phyloP scores from a whole-genome alignment of 2,113 vertebrate species.

The Zosterops borbonicus region DNA sequence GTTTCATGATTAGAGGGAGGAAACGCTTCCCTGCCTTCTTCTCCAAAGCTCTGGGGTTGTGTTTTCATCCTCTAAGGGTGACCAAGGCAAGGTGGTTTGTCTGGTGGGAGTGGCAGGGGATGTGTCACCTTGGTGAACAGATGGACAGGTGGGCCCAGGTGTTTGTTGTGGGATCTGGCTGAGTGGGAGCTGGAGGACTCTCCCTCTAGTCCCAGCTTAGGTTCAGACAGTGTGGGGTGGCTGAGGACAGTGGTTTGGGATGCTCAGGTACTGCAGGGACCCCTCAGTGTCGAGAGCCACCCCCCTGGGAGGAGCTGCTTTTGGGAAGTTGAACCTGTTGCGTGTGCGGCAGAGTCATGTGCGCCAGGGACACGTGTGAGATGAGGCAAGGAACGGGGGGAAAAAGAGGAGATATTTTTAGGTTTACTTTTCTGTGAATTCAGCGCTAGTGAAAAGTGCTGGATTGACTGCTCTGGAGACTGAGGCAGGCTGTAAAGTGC shows the following conservation, averaged over 20 bases:
- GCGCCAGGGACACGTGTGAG: background rate
- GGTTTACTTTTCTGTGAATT: conserved; percentile 58
- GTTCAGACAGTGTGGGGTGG: rapidly evolving
- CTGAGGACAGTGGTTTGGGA: background rate
- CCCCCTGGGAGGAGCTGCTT: background rate
- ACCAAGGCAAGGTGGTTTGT: background rate
- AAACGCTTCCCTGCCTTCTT: background rate
- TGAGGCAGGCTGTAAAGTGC: background rate
- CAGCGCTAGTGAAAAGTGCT: conserved; percentile 32
- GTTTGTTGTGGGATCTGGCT: background rate
- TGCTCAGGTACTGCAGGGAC: background rate
- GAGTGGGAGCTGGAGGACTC: background rate
- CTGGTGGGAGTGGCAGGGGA: background rate
- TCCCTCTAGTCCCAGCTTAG: background rate
- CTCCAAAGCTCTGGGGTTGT: background rate
- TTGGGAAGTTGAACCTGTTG: background rate
- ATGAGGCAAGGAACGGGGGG: conserved; percentile 12
- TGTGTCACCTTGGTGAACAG: rapidly evolving
- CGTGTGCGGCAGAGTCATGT: conserved; percentile 4
- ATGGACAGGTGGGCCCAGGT: rapidly evolving
- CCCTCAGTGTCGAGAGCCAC: rapidly evolving
- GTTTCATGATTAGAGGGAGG: background rate
- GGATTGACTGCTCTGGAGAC: conserved; percentile 36
- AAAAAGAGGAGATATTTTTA: conserved; percentile 32
- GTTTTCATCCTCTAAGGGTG: background rate